A percentile compares a stretch with the other conserved stretches of the same genome.
These are phyloP conservation scores for Xiphophorus couchianus DNA, from an alignment of 2,113 vertebrate genomes.

Conservation along the genomic window DNA sequence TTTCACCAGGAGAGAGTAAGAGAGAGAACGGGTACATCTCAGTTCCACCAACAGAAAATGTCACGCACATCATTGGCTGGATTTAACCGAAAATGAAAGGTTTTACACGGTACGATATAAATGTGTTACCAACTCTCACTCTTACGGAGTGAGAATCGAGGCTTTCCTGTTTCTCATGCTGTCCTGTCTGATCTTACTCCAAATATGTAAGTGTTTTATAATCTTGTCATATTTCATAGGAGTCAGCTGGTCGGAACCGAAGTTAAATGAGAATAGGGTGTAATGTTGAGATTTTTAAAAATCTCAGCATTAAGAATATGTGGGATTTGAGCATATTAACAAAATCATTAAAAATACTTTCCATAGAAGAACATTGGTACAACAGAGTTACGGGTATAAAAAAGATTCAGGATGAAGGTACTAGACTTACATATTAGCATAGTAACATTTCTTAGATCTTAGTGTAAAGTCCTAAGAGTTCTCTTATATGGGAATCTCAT, in stretches of 20 bases:
- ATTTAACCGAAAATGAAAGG: background rate
- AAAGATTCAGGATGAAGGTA: background rate
- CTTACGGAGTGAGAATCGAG: background rate
- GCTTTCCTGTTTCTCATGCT: background rate
- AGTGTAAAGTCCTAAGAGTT: no score
- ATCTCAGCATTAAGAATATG: background rate
- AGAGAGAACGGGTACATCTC: conserved; percentile 17
- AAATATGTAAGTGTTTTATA: background rate
- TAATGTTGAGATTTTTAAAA: no score
- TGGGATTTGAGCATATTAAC: background rate
- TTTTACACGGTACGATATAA: no score
- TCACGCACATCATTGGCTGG: background rate
- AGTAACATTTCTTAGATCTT: no score
- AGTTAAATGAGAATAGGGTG: no score
- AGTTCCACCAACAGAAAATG: background rate
- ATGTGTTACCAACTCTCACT: background rate
- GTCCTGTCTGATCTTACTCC: background rate
- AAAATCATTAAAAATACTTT: no score
- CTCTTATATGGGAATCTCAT: no score
- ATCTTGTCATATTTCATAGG: no score
- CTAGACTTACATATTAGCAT: no score
- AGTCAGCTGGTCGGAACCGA: no score
- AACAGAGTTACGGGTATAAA: no score
- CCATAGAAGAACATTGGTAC: no score
- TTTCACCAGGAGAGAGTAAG: background rate